Conservation (phyloP, 2,888 invertebrate species). For the Tuberolachnus salignus region DNA sequence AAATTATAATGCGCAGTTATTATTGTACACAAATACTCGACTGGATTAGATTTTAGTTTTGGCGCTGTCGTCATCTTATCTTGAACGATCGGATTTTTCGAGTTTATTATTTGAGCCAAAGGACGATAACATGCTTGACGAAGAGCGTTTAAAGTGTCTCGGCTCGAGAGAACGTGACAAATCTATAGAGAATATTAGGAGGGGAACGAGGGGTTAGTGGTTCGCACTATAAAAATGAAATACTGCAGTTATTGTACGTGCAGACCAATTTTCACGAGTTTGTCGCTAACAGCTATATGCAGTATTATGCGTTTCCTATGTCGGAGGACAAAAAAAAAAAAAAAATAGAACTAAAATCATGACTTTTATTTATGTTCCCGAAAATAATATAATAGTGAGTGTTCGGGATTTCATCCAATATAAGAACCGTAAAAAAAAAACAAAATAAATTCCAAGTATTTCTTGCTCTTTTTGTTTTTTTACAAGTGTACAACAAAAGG, state of each 20-base stretch:
- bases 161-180: neutral
- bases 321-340: neutral
- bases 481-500: too few relatives aligned
- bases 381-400: too few relatives aligned
- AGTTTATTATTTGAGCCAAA: constrained; percentile 1
- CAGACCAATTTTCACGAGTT: neutral
- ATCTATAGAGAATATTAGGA: neutral
- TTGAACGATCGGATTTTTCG: neutral
- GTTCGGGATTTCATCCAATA: neutral
- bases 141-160: neutral
- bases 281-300: too few relatives aligned
- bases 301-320: neutral
- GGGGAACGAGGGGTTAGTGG: neutral
- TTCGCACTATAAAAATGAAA: constrained; percentile 4
- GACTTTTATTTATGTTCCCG: neutral
- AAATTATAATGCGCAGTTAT: too few relatives aligned
- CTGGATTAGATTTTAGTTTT: too few relatives aligned
- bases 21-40: too few relatives aligned
- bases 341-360: neutral
- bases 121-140: neutral
- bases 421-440: neutral
- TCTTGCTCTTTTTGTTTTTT: neutral
- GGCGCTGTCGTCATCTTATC: neutral
- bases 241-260: constrained; percentile 1
- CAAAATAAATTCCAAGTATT: too few relatives aligned